These are phyloP conservation scores for Bradynema listronoti DNA, from an alignment of 1,140 invertebrate genomes.

Conservation along the genomic window DNA sequence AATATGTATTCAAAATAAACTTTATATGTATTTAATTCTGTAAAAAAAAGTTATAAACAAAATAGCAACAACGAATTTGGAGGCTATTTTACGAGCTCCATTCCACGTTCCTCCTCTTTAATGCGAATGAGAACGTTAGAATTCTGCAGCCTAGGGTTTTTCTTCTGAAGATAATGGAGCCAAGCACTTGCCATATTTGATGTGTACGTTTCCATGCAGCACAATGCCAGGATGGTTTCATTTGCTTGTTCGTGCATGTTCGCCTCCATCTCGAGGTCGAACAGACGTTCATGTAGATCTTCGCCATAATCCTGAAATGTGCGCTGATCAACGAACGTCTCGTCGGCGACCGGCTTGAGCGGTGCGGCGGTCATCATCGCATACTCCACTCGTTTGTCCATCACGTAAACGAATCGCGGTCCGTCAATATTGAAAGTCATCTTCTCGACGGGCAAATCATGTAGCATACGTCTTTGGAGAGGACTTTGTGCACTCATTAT, in stretches of 20 bases:
- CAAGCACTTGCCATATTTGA: conserved; percentile 82
- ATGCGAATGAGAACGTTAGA: conserved; percentile 28
- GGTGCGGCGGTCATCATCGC: conserved; percentile 73
- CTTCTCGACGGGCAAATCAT: conserved; percentile 66
- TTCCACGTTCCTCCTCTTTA: conserved; percentile 22
- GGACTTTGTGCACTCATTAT: conserved; percentile 80
- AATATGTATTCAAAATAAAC: too few species aligned
- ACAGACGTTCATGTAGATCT: conserved; percentile 19
- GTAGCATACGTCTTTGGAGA: conserved; percentile 70
- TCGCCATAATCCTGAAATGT: conserved; percentile 21
- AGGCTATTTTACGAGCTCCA: too few species aligned
- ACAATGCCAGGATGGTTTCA: conserved; percentile 77
- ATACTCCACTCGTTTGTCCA: conserved; percentile 71
- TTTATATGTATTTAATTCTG: too few species aligned
- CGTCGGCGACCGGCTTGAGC: conserved; percentile 8
- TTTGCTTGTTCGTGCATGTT: conserved; percentile 83
- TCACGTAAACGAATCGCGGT: conserved; percentile 74
- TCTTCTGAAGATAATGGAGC: conserved; percentile 75
- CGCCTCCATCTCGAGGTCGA: conserved; percentile 42
- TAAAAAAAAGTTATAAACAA: too few species aligned
- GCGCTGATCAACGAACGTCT: conserved; percentile 39
- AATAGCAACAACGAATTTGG: too few species aligned
- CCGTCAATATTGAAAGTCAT: conserved; percentile 89
- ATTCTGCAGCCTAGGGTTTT: conserved; percentile 67
- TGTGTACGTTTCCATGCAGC: conserved; percentile 71